These are phyloP conservation scores for Zeuzera pyrina DNA, from an alignment of 2,888 invertebrate species.

Conservation along the genomic window DNA sequence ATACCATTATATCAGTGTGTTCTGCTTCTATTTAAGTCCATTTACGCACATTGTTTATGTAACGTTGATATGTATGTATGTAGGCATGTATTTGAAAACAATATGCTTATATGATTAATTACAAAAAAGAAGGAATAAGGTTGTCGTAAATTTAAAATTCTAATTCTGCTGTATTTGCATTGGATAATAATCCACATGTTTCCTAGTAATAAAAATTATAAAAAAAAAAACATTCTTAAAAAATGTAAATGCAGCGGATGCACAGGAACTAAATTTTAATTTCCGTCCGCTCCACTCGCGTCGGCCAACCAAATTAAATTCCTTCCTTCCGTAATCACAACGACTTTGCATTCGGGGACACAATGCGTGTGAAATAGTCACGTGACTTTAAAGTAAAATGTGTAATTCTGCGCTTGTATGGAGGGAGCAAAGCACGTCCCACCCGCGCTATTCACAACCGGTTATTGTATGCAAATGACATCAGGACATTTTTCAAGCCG, in stretches of 20 bases:
- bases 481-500: slow-evolving; percentile 42
- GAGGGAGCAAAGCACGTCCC: slow-evolving; percentile 31
- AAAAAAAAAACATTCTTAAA: too few relatives aligned
- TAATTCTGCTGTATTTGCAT: too few relatives aligned
- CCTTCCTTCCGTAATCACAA: slow-evolving; percentile 26
- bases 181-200: too few relatives aligned
- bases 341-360: slow-evolving; percentile 22
- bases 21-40: slow-evolving; percentile 3
- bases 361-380: slow-evolving; percentile 44
- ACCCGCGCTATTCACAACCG: slow-evolving; percentile 40
- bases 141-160: too few relatives aligned
- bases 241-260: too few relatives aligned
- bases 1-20: slow-evolving; percentile 17
- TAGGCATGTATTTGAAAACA: not conserved
- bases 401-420: slow-evolving; percentile 18
- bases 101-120: not conserved
- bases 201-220: too few relatives aligned
- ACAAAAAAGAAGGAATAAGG: not conserved
- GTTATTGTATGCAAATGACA: slow-evolving; percentile 65
- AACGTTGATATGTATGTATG: too few relatives aligned
- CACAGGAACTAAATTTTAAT: too few relatives aligned
- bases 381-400: slow-evolving; percentile 43
- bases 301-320: slow-evolving; percentile 32
- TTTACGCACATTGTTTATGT: not conserved
- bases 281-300: too few relatives aligned